These are phyloP conservation scores for Lepeophtheirus salmonis DNA, from an alignment of 1,140 invertebrate species.

Conservation along the genomic window DNA sequence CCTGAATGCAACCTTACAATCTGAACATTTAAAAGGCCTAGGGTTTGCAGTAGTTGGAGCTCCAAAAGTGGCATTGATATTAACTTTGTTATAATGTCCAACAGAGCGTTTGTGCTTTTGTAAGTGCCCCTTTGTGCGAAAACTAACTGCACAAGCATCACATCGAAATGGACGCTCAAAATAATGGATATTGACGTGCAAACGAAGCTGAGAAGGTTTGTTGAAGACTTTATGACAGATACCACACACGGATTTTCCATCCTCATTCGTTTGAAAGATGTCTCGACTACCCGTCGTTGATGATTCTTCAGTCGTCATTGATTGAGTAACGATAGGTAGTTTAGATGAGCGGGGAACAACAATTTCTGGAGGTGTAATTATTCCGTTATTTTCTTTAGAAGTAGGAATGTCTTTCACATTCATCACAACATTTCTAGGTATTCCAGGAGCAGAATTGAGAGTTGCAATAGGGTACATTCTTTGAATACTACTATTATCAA, in stretches of 20 bases:
- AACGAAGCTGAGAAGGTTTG: slow-evolving; percentile 63
- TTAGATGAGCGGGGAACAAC: not conserved
- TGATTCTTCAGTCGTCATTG: no score
- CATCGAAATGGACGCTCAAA: slow-evolving; percentile 79
- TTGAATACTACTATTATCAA: no score
- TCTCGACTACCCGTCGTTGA: not conserved
- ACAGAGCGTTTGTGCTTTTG: slow-evolving; percentile 76
- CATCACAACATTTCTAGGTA: slow-evolving; percentile 11
- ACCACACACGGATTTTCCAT: slow-evolving; percentile 58
- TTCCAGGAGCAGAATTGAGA: not conserved
- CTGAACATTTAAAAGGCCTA: slow-evolving; percentile 76
- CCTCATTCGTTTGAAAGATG: slow-evolving; percentile 31
- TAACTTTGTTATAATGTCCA: slow-evolving; percentile 72
- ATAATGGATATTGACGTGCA: slow-evolving; percentile 90
- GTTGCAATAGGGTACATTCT: not conserved
- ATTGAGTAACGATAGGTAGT: no score
- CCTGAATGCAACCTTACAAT: slow-evolving; percentile 86
- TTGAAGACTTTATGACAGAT: slow-evolving; percentile 79
- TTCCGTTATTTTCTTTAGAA: not conserved
- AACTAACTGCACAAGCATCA: slow-evolving; percentile 65
- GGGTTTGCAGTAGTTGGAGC: slow-evolving; percentile 68
- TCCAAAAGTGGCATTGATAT: slow-evolving; percentile 64
- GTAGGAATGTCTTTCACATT: slow-evolving; percentile 15
- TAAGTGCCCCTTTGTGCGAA: slow-evolving; percentile 63
- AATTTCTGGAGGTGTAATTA: not conserved